Evolutionary conservation across 2,888 invertebrate genomes (phyloP), one percentile per base, ranked within the genome.

Genomic region (Tipula confusa): DNA sequence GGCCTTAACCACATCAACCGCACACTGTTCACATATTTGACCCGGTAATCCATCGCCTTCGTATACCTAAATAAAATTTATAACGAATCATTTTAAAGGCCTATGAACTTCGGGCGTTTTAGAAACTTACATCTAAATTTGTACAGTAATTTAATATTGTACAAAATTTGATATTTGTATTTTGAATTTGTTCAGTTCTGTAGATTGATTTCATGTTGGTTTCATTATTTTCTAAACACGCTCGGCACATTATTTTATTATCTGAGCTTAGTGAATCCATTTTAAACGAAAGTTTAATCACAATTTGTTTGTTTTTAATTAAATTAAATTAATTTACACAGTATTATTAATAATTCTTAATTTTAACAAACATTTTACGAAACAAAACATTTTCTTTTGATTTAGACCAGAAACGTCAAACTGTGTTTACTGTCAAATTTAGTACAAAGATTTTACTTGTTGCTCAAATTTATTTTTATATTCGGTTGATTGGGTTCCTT

Each of bases 1-100:
- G 0, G 86, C 85, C 36, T 86, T 86, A 2, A 85, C 85, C 1
- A 89, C 84, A 64, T 86, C 84, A 0, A 84, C 38, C 0, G 87
- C 85, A 79, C 89, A 89, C 2, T 48, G 84, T 0, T 84, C 83
- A 82, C 89, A 89, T 0, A 89, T 87, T 81, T 87, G 85, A 0
- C 84, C 81, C 1, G 89, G 88, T 43, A 89, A 85, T 4, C 85
- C 84, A 29, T 89, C 89, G 4, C 86, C 85, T 83, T 86, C 85
- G 29, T 86, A 84, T 36, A 86, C 84, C 86, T 87, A 83, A 80
- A n/a, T 43, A n/a, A 33, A 2, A 6, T 33, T 7, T n/a, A n/a
- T n/a, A n/a, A n/a, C n/a, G 9, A 1, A 33, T 33, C 38, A 11
- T 38, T 38, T 38, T 11, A 38, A 38, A 38, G 38, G 9, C n/a